These are phyloP conservation scores for Noctua fimbriata DNA, from an alignment of 2,888 invertebrate species.

Conservation along the genomic window DNA sequence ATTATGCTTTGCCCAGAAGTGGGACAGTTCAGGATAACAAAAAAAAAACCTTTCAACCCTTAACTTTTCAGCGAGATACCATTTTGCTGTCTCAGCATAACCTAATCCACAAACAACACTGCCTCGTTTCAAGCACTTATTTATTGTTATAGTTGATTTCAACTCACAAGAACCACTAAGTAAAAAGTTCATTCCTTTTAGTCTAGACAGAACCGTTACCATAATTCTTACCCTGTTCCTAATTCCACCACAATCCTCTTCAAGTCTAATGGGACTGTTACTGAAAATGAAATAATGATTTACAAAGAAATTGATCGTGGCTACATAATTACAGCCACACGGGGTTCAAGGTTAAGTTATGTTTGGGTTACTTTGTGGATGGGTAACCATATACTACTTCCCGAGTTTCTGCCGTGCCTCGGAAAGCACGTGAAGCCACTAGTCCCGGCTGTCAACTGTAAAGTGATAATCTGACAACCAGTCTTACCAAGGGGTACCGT, in stretches of 20 bases:
- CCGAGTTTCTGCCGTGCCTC: background rate
- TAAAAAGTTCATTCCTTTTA: background rate
- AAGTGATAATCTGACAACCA: background rate
- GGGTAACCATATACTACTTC: background rate
- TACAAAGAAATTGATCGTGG: background rate
- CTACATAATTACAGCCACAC: background rate
- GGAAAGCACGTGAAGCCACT: background rate
- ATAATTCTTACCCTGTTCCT: background rate
- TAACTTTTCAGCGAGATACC: too few species aligned
- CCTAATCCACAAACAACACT: background rate
- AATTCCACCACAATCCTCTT: background rate
- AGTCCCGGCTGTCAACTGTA: background rate
- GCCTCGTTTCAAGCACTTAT: background rate
- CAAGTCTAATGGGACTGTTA: background rate
- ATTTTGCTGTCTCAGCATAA: background rate
- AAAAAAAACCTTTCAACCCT: too few species aligned
- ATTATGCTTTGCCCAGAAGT: too few species aligned
- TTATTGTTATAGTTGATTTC: background rate
- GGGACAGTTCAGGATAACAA: too few species aligned
- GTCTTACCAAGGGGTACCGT: too few species aligned
- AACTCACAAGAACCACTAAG: background rate
- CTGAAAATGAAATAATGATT: background rate
- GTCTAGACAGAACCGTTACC: constrained; percentile 1
- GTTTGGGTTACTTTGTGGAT: background rate
- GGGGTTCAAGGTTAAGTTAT: too few species aligned